phyloP scores from a whole-genome alignment of 1,140 invertebrate species.

The Bilobella aurantiaca region DNA sequence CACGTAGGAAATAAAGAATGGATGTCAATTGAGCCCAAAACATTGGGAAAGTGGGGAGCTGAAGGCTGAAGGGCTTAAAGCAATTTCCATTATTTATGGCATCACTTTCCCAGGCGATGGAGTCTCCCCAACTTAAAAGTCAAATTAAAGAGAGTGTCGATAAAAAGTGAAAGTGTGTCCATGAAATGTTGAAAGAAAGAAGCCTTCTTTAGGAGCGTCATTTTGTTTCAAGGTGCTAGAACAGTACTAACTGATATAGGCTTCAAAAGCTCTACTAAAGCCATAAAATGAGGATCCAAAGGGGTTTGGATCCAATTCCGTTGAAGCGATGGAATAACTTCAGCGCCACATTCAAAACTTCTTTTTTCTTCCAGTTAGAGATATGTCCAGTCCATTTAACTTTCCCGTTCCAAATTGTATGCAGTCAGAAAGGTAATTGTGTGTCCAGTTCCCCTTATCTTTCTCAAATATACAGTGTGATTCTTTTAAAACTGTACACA shows the following conservation, averaged over 20 bases:
- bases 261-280: neutral
- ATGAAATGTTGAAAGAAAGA: neutral
- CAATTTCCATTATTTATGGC: neutral
- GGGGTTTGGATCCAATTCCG: neutral
- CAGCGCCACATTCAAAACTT: neutral
- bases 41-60: neutral
- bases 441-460: neutral
- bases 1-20: neutral
- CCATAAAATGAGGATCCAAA: neutral
- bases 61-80: neutral
- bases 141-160: slow-evolving; percentile 5
- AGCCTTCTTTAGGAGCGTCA: neutral
- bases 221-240: neutral
- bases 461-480: too few species aligned
- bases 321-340: too few species aligned
- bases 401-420: neutral
- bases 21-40: neutral
- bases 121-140: neutral
- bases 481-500: too few species aligned
- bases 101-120: neutral
- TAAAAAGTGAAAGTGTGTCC: slow-evolving; percentile 8
- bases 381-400: neutral
- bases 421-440: too few species aligned
- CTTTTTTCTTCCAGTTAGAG: too few species aligned
- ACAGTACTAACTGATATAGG: neutral